phyloP scores from a whole-genome alignment of 2,113 vertebrate genomes.

The Hyla sarda region DNA sequence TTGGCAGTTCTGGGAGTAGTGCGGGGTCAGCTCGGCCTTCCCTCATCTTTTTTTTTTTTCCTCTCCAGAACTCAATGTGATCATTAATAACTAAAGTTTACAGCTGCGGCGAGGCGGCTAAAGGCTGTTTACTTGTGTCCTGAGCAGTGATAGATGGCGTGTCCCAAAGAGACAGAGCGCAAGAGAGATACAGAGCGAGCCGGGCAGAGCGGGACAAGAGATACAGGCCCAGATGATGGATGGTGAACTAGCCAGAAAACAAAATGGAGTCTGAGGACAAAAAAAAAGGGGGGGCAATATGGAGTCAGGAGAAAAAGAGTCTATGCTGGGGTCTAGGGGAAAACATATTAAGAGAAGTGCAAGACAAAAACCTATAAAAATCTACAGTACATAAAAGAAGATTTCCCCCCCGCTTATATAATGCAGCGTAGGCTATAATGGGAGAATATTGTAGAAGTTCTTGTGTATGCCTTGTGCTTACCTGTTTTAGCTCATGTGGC shows the following conservation, averaged over 20 bases:
- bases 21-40: neutral
- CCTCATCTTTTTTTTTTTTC: neutral
- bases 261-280: conserved; percentile 22
- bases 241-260: neutral
- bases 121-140: conserved; percentile 59
- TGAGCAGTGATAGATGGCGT: conserved; percentile 46
- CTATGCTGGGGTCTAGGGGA: neutral
- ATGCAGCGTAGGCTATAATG: too few relatives aligned
- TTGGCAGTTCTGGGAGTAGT: neutral
- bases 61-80: conserved; percentile 37
- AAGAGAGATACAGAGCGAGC: neutral
- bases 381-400: too few relatives aligned
- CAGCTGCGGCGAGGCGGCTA: conserved; percentile 53
- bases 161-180: conserved; percentile 45
- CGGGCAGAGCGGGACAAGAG: neutral
- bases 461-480: too few relatives aligned
- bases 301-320: neutral
- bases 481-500: too few relatives aligned
- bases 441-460: too few relatives aligned
- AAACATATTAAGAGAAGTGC: neutral
- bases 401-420: too few relatives aligned
- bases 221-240: conserved; percentile 31
- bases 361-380: too few relatives aligned
- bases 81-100: conserved; percentile 57
- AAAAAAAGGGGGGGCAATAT: neutral